Conservation (phyloP, 2,797 vertebrate species). For the Phalanger gymnotis region DNA sequence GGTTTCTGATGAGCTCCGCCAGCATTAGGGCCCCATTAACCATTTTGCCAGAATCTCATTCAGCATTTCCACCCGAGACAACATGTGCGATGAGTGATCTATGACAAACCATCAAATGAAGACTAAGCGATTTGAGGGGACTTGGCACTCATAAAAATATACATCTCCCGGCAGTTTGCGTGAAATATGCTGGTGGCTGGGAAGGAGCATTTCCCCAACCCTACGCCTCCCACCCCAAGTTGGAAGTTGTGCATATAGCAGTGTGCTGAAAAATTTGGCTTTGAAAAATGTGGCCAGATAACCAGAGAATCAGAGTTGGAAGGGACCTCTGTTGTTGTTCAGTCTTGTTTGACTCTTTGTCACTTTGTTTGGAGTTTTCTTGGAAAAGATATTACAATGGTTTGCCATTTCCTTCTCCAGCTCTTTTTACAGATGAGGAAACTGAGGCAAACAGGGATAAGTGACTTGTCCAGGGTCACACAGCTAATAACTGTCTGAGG, state of each 20-base stretch:
- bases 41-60: constrained; percentile 82
- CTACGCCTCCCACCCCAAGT: background rate
- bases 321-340: background rate
- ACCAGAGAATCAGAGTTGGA: background rate
- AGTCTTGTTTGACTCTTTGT: background rate
- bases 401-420: background rate
- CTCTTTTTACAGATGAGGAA: background rate
- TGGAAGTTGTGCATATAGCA: constrained; percentile 18
- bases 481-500: background rate
- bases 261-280: background rate
- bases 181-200: constrained; percentile 47
- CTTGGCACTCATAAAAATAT: constrained; percentile 75
- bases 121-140: constrained; percentile 80
- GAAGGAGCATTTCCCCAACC: constrained; percentile 12
- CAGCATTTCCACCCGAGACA: constrained; percentile 85
- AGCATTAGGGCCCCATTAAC: constrained; percentile 83
- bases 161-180: constrained; percentile 72
- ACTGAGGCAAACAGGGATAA: background rate
- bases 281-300: background rate
- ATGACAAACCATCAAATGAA: constrained; percentile 81
- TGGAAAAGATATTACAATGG: background rate
- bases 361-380: background rate
- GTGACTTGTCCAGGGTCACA: background rate
- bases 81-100: constrained; percentile 85
- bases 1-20: constrained; percentile 85